These are phyloP conservation scores for Lypha dubia DNA, from an alignment of 2,888 invertebrate species.

Conservation along the genomic window DNA sequence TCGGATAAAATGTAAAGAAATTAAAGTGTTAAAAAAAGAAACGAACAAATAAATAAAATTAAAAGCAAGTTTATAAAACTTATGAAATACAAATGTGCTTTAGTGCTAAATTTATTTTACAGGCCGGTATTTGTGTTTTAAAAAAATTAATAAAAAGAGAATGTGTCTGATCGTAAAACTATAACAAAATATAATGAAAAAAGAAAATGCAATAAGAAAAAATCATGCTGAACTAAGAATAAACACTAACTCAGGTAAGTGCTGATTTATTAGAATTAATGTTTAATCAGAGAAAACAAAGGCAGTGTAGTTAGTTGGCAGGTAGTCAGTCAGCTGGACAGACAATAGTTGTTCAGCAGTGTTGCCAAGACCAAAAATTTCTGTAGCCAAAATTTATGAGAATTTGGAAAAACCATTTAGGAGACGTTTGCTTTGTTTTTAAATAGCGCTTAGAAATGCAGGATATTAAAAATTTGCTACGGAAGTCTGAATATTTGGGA, in stretches of 20 bases:
- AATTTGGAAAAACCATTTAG: too few relatives aligned
- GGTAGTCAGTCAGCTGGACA: too few relatives aligned
- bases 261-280: constrained; percentile 18
- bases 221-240: constrained; percentile 8
- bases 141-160: constrained; percentile 26
- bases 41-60: constrained; percentile 1
- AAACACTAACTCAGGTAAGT: constrained; percentile 30
- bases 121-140: constrained; percentile 27
- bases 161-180: constrained; percentile 41
- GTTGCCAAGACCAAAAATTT: neutral
- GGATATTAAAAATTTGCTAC: too few relatives aligned
- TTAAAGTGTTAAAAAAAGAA: constrained; percentile 10
- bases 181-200: constrained; percentile 24
- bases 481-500: too few relatives aligned
- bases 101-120: constrained; percentile 39
- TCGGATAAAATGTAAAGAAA: neutral
- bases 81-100: constrained; percentile 27
- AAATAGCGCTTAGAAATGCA: too few relatives aligned
- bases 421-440: too few relatives aligned
- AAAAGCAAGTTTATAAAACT: constrained; percentile 3
- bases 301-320: neutral
- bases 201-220: constrained; percentile 4
- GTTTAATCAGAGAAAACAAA: constrained; percentile 23
- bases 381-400: neutral
- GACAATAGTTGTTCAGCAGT: constrained; percentile 28